Base-by-base conservation (phyloP, 2,888 invertebrate genomes). In the Cheilosia pagana region DNA sequence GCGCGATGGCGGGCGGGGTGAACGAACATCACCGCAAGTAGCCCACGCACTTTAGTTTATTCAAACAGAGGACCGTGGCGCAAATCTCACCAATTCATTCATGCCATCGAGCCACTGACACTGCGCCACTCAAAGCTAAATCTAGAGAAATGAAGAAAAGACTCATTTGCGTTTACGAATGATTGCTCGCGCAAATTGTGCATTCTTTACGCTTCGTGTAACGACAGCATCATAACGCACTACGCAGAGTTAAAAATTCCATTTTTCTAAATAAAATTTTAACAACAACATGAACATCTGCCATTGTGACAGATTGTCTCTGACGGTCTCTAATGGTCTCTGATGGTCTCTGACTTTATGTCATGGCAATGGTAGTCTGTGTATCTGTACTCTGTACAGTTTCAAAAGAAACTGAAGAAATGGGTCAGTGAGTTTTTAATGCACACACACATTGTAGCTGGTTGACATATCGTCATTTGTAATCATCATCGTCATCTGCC, bases 261-360 rank as follows among this genome's bases (percentile, higher is more conserved):
- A 79, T 74, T 74, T 79, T 72, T 83, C 74, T 70, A 57, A 74
- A 79, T 75, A 68, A 79, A 79, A 83, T 72, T 59, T 79, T 65
- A 70, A 79, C 75, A 65, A 72, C 28, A 74, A 43, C 75, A 70
- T 85, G 74, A 74, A 43, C 75, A 79, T 85, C 79, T 79, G 83
- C 75, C 52, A 39, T 19, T 39, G 25, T 85, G 81, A 81, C 67
- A 62, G 71, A 79, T 70, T 19, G 70, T 74, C 28, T 65, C 48
- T 59, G 76, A 39, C 28, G 45, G 55, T 35, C 57, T 55, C 19
- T 72, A 19, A 10, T 25, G 59, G 50, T 70, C 62, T 8, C 19
- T 72, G 21, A 10, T 25, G 59, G 50, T 70, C 62, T 8, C 19
- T 74, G 35, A 12, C 35, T 35, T 35, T 10, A 35, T 4, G 78